phyloP scores from a whole-genome alignment of 2,888 invertebrate species.

The Catocala nupta region DNA sequence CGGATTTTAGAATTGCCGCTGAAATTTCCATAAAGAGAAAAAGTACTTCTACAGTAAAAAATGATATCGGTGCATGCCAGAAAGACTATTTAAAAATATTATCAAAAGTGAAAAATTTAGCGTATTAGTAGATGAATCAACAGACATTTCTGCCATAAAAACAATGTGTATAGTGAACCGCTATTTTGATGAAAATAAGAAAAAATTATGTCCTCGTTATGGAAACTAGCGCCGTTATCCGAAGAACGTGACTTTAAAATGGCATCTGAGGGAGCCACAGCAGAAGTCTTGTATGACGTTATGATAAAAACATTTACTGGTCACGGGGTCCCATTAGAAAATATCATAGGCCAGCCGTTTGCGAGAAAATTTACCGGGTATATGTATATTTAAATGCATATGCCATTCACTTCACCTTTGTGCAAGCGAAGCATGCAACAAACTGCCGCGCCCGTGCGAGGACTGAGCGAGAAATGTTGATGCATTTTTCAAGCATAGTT shows the following conservation, averaged over 20 bases:
- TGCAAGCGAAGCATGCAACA: constrained; percentile 27
- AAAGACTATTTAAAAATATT: constrained; percentile 12
- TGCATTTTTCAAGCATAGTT: constrained; percentile 27
- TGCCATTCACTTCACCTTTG: constrained; percentile 28
- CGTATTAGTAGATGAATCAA: constrained; percentile 20
- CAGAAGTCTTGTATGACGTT: neutral
- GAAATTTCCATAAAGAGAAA: constrained; percentile 11
- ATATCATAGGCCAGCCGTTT: constrained; percentile 27
- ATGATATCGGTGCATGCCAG: constrained; percentile 15
- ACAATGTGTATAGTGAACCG: constrained; percentile 15
- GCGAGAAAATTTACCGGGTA: constrained; percentile 22
- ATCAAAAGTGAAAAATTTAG: constrained; percentile 20
- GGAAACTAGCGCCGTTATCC: constrained; percentile 2
- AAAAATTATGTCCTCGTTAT: neutral
- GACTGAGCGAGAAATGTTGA: constrained; percentile 32
- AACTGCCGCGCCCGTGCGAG: constrained; percentile 28
- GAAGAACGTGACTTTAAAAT: neutral
- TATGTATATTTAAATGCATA: constrained; percentile 31
- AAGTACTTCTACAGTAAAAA: constrained; percentile 17
- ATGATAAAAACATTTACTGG: neutral
- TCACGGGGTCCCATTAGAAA: constrained; percentile 7
- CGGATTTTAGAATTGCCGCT: constrained; percentile 19
- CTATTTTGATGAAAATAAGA: constrained; percentile 14
- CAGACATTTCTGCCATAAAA: constrained; percentile 17
- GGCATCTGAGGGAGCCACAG: neutral